Conservation (phyloP, 2,797 vertebrate species). For the Lophius americanus region DNA sequence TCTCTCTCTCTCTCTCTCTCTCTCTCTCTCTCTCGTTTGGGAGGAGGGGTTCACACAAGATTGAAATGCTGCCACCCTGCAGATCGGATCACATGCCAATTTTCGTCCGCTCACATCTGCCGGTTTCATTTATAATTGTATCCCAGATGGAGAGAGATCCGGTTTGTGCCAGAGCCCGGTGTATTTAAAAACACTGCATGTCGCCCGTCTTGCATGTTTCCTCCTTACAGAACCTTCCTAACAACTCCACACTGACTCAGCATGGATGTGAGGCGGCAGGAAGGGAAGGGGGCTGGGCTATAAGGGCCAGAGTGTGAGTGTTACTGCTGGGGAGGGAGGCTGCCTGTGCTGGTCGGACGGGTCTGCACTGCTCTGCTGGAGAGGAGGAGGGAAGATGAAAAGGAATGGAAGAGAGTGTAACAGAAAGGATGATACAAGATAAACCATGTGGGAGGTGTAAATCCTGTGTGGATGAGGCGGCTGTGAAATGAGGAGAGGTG, state of each 20-base stretch:
- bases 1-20: no score
- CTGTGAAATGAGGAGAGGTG: slow-evolving; percentile 61
- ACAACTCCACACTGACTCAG: slow-evolving; percentile 69
- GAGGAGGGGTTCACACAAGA: slow-evolving; percentile 32
- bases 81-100: slow-evolving; percentile 23
- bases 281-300: slow-evolving; percentile 40
- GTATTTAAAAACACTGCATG: slow-evolving; percentile 36
- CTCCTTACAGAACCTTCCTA: slow-evolving; percentile 31
- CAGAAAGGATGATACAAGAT: slow-evolving; percentile 38
- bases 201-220: slow-evolving; percentile 6
- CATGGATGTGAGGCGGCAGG: slow-evolving; percentile 59
- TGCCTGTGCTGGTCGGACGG: slow-evolving; percentile 45
- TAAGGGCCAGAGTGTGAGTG: slow-evolving; percentile 42
- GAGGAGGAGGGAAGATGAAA: slow-evolving; percentile 3
- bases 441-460: slow-evolving; percentile 66
- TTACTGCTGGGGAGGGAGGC: slow-evolving; percentile 17
- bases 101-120: slow-evolving; percentile 30
- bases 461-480: slow-evolving; percentile 50
- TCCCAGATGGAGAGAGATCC: slow-evolving; percentile 6
- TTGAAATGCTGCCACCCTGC: slow-evolving; percentile 14
- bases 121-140: slow-evolving; percentile 17
- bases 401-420: slow-evolving; percentile 10
- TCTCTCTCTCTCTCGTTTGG: no score
- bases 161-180: slow-evolving; percentile 8
- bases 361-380: slow-evolving; percentile 45